Evolutionary conservation across 2,888 invertebrate genomes (phyloP), one percentile per base, ranked within the genome.

Genomic region (Diaprepes abbreviatus): DNA sequence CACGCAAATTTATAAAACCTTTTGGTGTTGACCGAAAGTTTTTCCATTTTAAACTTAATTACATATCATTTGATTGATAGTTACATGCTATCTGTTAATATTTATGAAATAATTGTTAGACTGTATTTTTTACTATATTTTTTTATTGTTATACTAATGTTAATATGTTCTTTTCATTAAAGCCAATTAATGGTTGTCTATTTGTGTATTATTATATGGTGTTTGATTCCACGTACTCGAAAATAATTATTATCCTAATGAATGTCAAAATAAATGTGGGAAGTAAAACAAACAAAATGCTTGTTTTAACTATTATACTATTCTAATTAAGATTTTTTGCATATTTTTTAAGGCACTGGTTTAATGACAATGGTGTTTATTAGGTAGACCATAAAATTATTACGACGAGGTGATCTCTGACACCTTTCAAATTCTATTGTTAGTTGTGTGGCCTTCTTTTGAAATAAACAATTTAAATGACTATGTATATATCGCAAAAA

Each of bases 91-190:
- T 45, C 28, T 40, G 35, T 40, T 38, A 16, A 36, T 57, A 24
- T 38, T 57, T 28, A 59, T 59, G 40, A 59, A 59, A 59, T 45
- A 59, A 59, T 59, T 45, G 17, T 14, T 40, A n/a, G 58, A 58
- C 48, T 9, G 35, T 12, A 45, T 28, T 50, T 16, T 50, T 50
- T 28, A 16, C 28, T 28, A 48, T 48, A 28, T 1, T 28, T 28
- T 24, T 48, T 9, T 28, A 28, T 48, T 48, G 12, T 48, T 28
- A 16, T 28, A 50, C 16, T 50, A 9, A 50, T 12, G 48, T 28
- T 9, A 12, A 1, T 50, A 43, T 19, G 43, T 43, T 21, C 43
- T 43, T 43, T 43, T 43, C 43, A 43, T 43, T 43, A 43, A 43
- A 21, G 5, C 43, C 14, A 50, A 50, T 50, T 50, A 31, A 16